These are phyloP conservation scores for Nasua narica DNA, from an alignment of 2,797 vertebrate genomes.

Conservation along the genomic window DNA sequence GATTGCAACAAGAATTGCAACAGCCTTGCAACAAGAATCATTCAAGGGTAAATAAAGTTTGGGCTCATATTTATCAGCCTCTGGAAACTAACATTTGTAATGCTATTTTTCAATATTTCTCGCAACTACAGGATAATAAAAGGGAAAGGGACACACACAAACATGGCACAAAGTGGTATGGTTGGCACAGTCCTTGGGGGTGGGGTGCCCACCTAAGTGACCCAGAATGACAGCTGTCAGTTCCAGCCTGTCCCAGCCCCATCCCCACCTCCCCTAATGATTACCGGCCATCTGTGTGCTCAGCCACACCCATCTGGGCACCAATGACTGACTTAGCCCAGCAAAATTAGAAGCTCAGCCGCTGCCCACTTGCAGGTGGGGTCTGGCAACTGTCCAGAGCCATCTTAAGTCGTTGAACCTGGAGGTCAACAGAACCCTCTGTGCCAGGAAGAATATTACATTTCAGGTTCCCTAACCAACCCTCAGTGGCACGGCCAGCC, in stretches of 20 bases:
- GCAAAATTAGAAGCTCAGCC: constrained; percentile 47
- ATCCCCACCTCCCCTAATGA: background rate
- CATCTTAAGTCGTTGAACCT: constrained; percentile 39
- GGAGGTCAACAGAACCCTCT: constrained; percentile 45
- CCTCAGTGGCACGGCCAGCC: background rate
- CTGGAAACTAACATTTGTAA: background rate
- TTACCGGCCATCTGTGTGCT: constrained; percentile 56
- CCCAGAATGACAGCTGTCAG: constrained; percentile 1
- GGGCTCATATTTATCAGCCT: background rate
- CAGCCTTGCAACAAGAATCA: background rate
- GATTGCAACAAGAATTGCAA: background rate
- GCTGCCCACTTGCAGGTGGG: background rate
- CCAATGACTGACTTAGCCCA: constrained; percentile 9
- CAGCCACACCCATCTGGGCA: constrained; percentile 48
- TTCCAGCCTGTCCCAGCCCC: background rate
- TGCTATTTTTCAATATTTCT: background rate
- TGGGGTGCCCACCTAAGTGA: background rate
- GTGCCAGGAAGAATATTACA: constrained; percentile 47
- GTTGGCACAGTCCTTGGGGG: background rate
- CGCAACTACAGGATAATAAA: background rate
- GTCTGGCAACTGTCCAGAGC: constrained; percentile 37
- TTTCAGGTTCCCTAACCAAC: constrained; percentile 47
- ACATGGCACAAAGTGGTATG: background rate
- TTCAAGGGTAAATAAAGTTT: background rate
- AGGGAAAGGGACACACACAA: background rate